phyloP scores from a whole-genome alignment of 2,797 vertebrate species.

The Hyperoplus immaculatus region DNA sequence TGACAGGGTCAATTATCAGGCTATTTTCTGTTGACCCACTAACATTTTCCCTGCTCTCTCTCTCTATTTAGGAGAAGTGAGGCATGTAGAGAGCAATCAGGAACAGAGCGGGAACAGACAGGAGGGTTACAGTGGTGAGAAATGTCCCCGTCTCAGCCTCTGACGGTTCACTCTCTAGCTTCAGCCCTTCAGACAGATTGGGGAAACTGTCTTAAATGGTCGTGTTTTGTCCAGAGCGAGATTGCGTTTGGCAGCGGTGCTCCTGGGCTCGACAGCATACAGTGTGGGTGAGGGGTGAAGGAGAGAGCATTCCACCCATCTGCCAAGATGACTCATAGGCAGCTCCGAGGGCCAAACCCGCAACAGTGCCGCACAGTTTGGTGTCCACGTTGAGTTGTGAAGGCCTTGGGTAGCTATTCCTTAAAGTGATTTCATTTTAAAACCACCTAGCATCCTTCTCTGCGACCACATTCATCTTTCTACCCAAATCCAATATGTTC shows the following conservation, averaged over 20 bases:
- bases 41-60: constrained; percentile 55
- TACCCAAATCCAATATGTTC: background rate
- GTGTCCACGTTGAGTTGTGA: constrained; percentile 29
- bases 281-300: constrained; percentile 24
- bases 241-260: constrained; percentile 34
- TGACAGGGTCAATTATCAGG: constrained; percentile 77
- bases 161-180: constrained; percentile 26
- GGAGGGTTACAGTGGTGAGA: constrained; percentile 14
- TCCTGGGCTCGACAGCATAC: constrained; percentile 28
- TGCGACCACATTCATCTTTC: background rate
- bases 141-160: constrained; percentile 11
- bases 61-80: constrained; percentile 51
- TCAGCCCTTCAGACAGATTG: constrained; percentile 2
- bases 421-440: background rate
- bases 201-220: constrained; percentile 32
- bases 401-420: constrained; percentile 20
- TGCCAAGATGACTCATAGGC: constrained; percentile 61
- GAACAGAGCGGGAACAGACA: constrained; percentile 19
- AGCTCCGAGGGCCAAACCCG: constrained; percentile 23
- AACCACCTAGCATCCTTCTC: background rate
- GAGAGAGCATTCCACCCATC: constrained; percentile 33
- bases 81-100: constrained; percentile 28
- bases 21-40: constrained; percentile 80
- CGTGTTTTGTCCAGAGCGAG: constrained; percentile 19
- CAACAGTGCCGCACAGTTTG: constrained; percentile 21